phyloP scores from a whole-genome alignment of 2,113 vertebrate genomes.

The Mola mola region DNA sequence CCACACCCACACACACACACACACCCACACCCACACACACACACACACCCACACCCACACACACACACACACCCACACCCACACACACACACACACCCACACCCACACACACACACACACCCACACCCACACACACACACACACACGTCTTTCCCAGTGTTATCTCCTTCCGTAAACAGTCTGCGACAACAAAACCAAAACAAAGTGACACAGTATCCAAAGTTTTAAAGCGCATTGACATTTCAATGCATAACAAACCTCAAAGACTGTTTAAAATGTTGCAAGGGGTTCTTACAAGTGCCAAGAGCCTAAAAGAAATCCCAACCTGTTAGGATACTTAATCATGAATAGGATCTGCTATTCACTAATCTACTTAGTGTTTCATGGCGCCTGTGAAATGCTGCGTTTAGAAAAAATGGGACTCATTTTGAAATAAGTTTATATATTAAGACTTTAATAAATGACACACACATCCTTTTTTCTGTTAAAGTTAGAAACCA shows the following conservation, averaged over 20 bases:
- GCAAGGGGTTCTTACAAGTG: neutral
- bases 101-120: no score
- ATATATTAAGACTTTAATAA: neutral
- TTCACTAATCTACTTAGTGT: conserved; percentile 55
- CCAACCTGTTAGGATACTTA: conserved; percentile 3
- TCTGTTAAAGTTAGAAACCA: neutral
- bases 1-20: no score
- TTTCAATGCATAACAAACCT: conserved; percentile 7
- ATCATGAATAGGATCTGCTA: conserved; percentile 40
- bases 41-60: no score
- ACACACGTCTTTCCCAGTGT: neutral
- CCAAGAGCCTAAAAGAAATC: conserved; percentile 2
- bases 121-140: neutral
- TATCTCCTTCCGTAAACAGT: conserved; percentile 9
- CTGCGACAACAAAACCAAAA: conserved; percentile 1
- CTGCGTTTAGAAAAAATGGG: conserved; percentile 8
- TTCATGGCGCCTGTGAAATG: conserved; percentile 5
- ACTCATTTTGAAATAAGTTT: conserved; percentile 12
- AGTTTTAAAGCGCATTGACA: neutral
- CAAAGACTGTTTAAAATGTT: neutral
- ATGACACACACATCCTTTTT: neutral
- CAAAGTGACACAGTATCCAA: neutral
- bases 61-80: no score
- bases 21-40: no score
- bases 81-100: no score